Evolutionary conservation across 2,113 vertebrate genomes (phyloP).

Genomic region (Eulemur rufifrons): DNA sequence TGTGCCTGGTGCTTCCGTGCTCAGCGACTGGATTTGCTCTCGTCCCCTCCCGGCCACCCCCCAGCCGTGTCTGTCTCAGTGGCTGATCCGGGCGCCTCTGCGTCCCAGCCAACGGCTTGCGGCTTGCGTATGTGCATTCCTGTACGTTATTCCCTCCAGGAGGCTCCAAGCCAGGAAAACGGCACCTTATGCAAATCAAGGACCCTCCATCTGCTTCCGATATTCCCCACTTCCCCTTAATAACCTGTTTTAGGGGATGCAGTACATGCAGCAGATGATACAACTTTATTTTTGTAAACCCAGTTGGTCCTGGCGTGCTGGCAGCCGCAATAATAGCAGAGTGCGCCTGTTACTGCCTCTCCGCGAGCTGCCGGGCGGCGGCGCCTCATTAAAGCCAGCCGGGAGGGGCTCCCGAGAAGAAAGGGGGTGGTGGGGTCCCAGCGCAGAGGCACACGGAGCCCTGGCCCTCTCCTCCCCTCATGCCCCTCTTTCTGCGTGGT

Average conservation of each 20-base stretch:
- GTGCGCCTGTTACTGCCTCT: background rate
- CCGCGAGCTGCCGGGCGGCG: background rate
- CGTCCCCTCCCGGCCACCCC: background rate
- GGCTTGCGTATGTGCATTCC: constrained; percentile 44
- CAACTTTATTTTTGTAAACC: constrained; percentile 68
- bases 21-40: background rate
- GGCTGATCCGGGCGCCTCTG: constrained; percentile 33
- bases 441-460: rapidly evolving
- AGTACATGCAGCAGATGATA: constrained; percentile 41
- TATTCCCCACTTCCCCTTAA: constrained; percentile 54
- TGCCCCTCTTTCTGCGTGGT: rapidly evolving
- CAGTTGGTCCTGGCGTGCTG: constrained; percentile 62
- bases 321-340: constrained; percentile 53
- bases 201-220: constrained; percentile 63
- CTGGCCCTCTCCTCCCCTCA: background rate
- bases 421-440: background rate
- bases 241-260: constrained; percentile 59
- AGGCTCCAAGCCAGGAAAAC: constrained; percentile 63
- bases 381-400: background rate
- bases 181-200: constrained; percentile 67
- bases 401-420: background rate
- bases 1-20: background rate
- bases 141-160: background rate
- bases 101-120: background rate
- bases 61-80: background rate